These are phyloP conservation scores for Percopsis transmontana DNA, from an alignment of 2,113 vertebrate species.

Conservation along the genomic window DNA sequence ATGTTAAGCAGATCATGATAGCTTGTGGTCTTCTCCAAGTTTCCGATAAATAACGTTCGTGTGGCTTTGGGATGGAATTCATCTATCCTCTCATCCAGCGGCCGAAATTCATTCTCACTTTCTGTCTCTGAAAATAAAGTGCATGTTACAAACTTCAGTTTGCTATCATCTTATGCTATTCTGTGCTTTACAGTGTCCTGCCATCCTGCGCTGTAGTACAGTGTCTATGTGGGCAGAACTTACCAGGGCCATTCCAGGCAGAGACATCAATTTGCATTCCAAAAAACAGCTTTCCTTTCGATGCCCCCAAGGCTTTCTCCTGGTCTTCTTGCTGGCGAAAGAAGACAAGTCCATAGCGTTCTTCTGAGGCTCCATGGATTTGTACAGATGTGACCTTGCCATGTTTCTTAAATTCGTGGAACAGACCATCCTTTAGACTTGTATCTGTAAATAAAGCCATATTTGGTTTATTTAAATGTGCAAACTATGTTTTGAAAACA, in stretches of 20 bases:
- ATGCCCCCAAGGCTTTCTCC: constrained; percentile 94
- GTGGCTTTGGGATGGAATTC: constrained; percentile 99
- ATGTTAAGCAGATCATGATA: constrained; percentile 96
- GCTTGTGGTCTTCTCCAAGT: constrained; percentile 96
- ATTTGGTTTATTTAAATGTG: too few species aligned
- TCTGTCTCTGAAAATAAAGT: constrained; percentile 86
- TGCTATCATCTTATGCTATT: too few species aligned
- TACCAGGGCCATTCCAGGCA: constrained; percentile 96
- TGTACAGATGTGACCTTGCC: constrained; percentile 99
- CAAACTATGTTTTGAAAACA: background rate
- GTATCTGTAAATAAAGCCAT: constrained; percentile 81
- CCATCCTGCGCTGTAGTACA: background rate
- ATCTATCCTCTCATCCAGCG: constrained; percentile 97
- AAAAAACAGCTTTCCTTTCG: constrained; percentile 98
- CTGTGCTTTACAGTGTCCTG: background rate
- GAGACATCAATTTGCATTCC: constrained; percentile 99
- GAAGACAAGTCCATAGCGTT: constrained; percentile 96
- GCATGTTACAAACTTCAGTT: too few species aligned
- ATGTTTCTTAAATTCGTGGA: constrained; percentile 99
- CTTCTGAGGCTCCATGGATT: constrained; percentile 94
- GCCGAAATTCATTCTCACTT: constrained; percentile 98
- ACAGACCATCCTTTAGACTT: constrained; percentile 98
- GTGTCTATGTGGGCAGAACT: constrained; percentile 31
- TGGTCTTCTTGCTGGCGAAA: constrained; percentile 99
- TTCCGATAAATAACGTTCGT: constrained; percentile 96